These are phyloP conservation scores for Danaus melanippus DNA, from an alignment of 1,140 invertebrate genomes.

Conservation along the genomic window DNA sequence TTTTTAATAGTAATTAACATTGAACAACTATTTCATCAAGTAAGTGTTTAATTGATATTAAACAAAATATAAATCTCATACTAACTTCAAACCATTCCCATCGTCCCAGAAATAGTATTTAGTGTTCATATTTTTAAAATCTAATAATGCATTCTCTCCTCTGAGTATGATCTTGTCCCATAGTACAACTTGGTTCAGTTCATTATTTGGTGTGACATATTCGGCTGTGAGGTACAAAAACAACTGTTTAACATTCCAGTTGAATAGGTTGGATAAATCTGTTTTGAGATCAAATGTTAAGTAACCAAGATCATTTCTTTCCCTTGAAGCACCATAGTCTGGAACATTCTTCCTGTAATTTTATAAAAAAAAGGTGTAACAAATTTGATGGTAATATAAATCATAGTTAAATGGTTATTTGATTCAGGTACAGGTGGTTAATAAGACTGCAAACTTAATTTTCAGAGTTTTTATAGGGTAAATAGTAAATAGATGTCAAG, in stretches of 20 bases:
- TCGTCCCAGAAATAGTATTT: slow-evolving; percentile 99
- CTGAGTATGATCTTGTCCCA: slow-evolving; percentile 99
- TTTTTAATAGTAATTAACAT: no score
- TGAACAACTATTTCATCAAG: no score
- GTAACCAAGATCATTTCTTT: slow-evolving; percentile 96
- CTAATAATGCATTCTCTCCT: slow-evolving; percentile 91
- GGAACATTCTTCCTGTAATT: slow-evolving; percentile 92
- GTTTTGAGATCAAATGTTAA: slow-evolving; percentile 95
- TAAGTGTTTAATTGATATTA: no score
- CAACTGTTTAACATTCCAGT: slow-evolving; percentile 99
- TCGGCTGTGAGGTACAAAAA: slow-evolving; percentile 98
- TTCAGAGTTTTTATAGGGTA: no score
- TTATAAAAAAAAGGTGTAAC: no score
- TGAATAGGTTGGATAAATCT: slow-evolving; percentile 93
- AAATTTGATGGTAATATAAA: no score
- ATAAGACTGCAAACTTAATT: no score
- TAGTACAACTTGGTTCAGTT: slow-evolving; percentile 94
- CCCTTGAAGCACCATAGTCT: slow-evolving; percentile 93
- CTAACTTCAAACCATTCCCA: slow-evolving; percentile 95
- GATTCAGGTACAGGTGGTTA: no score
- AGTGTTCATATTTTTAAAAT: slow-evolving; percentile 95
- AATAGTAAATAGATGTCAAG: no score
- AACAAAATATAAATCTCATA: slow-evolving; percentile 3
- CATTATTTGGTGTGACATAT: slow-evolving; percentile 92
- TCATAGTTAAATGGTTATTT: no score